phyloP scores from a whole-genome alignment of 2,113 vertebrate species.

The Upupa epops region DNA sequence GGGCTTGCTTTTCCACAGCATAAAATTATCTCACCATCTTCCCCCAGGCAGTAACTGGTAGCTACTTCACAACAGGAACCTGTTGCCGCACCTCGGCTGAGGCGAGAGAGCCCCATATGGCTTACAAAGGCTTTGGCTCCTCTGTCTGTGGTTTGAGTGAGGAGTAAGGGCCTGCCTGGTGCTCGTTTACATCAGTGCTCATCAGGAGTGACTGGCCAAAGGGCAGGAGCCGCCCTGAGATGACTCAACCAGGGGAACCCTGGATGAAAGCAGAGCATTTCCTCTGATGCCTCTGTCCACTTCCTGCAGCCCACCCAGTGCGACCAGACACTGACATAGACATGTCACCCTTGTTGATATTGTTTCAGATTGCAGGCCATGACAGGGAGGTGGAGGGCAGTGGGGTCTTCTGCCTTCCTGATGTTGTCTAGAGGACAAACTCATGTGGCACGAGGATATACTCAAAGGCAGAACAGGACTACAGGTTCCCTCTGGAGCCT shows the following conservation, averaged over 20 bases:
- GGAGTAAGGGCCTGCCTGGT: neutral
- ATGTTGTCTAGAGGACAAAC: neutral
- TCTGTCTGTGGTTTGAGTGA: neutral
- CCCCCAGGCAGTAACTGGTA: constrained; percentile 11
- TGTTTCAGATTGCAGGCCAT: neutral
- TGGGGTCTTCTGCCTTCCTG: fast-evolving
- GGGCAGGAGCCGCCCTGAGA: neutral
- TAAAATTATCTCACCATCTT: constrained; percentile 52
- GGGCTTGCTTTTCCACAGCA: constrained; percentile 16
- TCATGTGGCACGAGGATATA: neutral
- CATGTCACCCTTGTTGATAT: too few relatives aligned
- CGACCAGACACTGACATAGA: fast-evolving
- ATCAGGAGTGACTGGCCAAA: constrained; percentile 44
- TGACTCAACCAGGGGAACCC: neutral
- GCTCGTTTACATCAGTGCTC: constrained; percentile 33
- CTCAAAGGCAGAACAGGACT: fast-evolving
- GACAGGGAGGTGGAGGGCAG: neutral
- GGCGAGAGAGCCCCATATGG: neutral
- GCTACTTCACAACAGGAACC: neutral
- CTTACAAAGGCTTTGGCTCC: constrained; percentile 28
- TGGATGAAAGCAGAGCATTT: neutral
- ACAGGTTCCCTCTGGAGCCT: neutral
- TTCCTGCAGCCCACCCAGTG: fast-evolving
- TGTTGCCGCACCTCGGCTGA: constrained; percentile 5
- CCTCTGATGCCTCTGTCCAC: fast-evolving